Evolutionary conservation across 2,888 invertebrate genomes (phyloP).

Genomic region (Venustoraphidia nigricollis): DNA sequence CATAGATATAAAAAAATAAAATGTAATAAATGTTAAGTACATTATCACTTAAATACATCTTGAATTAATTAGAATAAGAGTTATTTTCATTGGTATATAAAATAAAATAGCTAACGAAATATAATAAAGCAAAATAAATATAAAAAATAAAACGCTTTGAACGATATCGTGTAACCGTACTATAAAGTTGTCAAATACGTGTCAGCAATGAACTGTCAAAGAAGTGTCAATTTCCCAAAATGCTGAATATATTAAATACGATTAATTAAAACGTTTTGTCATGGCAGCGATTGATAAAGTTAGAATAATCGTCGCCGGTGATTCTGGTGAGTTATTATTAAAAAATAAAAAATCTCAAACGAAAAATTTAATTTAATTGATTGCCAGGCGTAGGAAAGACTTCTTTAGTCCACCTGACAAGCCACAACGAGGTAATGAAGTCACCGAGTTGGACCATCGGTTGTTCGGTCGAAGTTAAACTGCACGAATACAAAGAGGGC

Average conservation of each 20-base stretch:
- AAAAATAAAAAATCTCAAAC: conserved; percentile 4
- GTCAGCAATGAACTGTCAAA: too few species aligned
- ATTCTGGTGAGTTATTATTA: conserved; percentile 50
- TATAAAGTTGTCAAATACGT: too few species aligned
- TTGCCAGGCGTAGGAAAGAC: conserved; percentile 88
- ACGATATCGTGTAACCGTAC: too few species aligned
- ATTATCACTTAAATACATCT: too few species aligned
- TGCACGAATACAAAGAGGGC: conserved; percentile 90
- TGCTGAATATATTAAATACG: conserved; percentile 3
- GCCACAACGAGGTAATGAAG: conserved; percentile 68
- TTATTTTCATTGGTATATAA: too few species aligned
- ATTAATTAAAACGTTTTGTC: not conserved
- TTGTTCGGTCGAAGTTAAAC: conserved; percentile 86
- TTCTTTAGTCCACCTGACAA: conserved; percentile 80
- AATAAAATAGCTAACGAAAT: too few species aligned
- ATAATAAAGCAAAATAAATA: too few species aligned
- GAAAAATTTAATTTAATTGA: conserved; percentile 7
- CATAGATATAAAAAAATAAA: too few species aligned
- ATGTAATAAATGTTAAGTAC: too few species aligned
- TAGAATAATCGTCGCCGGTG: conserved; percentile 80
- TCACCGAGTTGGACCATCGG: conserved; percentile 94
- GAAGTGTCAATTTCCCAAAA: not conserved
- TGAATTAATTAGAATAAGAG: too few species aligned
- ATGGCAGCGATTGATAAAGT: conserved; percentile 83
- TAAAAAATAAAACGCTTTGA: too few species aligned